Evolutionary conservation across 2,113 vertebrate genomes (phyloP), one percentile per base, ranked within the genome.

Genomic region (Chloropsis hardwickii): DNA sequence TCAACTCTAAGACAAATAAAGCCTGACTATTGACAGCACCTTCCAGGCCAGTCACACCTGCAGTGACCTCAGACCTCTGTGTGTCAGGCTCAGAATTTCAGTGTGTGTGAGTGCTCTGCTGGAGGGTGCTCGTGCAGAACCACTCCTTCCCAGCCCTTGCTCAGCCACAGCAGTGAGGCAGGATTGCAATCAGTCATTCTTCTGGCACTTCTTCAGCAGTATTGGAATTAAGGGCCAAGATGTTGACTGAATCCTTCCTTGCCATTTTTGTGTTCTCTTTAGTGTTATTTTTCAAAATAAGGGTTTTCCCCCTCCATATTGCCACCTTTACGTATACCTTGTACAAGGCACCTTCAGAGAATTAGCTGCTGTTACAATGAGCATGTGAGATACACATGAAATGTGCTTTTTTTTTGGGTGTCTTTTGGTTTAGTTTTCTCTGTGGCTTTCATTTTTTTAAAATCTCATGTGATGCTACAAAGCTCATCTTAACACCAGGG

Each of bases 291-390:
- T 76, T 57, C 62, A 65, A 69, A 69, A 19, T 21, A 48, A 65
- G 62, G 40, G 21, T 33, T 10, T 65, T 21, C 58, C 51, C 25
- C 8, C 50, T 37, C 37, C 9, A 12, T 42, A 17, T 80, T 76
- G 5, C 31, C 12, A 18, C 42, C 16, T 73, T 6, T 67, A n/a
- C 0, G 0, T 64, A 14, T 7, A 29, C 11, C 6, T 23, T 65
- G 17, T 35, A 28, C 22, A 83, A 77, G 19, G 28, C 24, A 31
- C 24, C 24, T 51, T 58, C 35, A 40, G 48, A 64, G 25, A 89
- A 74, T 53, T 56, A 57, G 31, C 21, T 69, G 53, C 79, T 69
- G 50, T 40, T 72, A 23, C 1, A 3, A 5, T 44, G 7, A 80
- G 16, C 7, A 4, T 61, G 7, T 72, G 39, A 71, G 73, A 47